Evolutionary conservation across 2,797 vertebrate species (phyloP).

Genomic region (Poeciliopsis paucimaculata): DNA sequence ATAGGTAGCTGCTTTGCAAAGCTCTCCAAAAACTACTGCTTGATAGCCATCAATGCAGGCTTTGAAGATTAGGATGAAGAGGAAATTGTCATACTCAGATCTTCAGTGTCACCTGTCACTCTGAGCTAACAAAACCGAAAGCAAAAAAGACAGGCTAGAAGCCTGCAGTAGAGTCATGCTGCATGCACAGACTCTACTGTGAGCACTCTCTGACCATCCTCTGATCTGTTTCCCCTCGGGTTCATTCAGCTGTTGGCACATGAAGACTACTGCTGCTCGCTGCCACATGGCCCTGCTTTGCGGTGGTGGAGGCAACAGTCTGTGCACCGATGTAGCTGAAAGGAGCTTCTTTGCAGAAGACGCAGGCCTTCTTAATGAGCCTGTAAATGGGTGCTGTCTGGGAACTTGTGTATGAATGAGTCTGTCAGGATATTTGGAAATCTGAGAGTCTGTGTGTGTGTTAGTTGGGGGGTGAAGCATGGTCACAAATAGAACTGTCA

Average conservation of each 20-base stretch:
- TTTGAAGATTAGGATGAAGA: not conserved
- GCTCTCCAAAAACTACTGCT: not conserved
- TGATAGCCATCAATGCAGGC: not conserved
- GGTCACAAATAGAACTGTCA: slow-evolving; percentile 76
- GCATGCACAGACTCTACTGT: slow-evolving; percentile 39
- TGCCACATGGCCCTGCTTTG: slow-evolving; percentile 48
- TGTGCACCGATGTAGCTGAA: slow-evolving; percentile 35
- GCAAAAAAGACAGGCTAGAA: not conserved
- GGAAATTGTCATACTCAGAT: not conserved
- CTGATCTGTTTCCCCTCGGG: slow-evolving; percentile 53
- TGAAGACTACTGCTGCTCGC: slow-evolving; percentile 50
- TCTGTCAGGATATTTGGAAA: slow-evolving; percentile 20
- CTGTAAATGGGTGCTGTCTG: not conserved
- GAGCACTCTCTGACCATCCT: slow-evolving; percentile 53
- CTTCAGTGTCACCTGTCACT: not conserved
- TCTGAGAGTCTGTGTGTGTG: slow-evolving; percentile 6
- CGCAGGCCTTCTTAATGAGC: not conserved
- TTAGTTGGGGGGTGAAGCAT: slow-evolving; percentile 24
- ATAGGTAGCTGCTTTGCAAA: not conserved
- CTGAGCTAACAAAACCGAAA: slow-evolving; percentile 23
- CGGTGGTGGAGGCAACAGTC: slow-evolving; percentile 42
- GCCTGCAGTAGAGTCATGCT: slow-evolving; percentile 10
- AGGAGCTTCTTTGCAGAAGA: slow-evolving; percentile 3
- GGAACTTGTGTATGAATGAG: slow-evolving; percentile 22
- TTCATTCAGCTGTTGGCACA: slow-evolving; percentile 74